Evolutionary conservation across 2,797 vertebrate species (phyloP).

Genomic region (Rhinogobio ventralis): DNA sequence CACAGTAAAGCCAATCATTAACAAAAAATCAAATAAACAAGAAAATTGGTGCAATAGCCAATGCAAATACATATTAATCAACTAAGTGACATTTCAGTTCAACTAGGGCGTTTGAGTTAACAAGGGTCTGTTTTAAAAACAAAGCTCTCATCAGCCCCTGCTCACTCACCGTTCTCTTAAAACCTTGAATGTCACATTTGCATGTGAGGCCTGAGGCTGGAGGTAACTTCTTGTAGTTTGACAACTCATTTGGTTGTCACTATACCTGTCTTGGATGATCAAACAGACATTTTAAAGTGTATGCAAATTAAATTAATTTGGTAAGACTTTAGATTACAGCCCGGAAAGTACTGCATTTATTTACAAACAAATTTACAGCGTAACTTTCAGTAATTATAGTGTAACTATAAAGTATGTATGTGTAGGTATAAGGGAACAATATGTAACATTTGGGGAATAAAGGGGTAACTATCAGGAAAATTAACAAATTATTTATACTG

Average conservation of each 20-base stretch:
- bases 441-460: no score
- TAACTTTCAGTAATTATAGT: no score
- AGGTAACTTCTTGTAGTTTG: constrained; percentile 55
- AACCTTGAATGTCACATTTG: constrained; percentile 60
- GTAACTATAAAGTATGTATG: no score
- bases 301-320: no score
- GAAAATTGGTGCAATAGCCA: not conserved
- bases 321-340: no score
- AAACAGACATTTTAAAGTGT: constrained; percentile 38
- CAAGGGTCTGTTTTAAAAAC: constrained; percentile 46
- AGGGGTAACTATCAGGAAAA: no score
- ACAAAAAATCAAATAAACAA: not conserved
- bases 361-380: no score
- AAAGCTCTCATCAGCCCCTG: constrained; percentile 14
- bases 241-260: constrained; percentile 41
- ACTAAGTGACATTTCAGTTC: constrained; percentile 32
- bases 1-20: not conserved
- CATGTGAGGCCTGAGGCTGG: constrained; percentile 50
- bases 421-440: no score
- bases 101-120: constrained; percentile 39
- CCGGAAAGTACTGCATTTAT: no score
- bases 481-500: no score
- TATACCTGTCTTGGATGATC: constrained; percentile 51
- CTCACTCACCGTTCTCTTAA: constrained; percentile 37
- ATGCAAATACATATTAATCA: constrained; percentile 26